Percentiles rank a stretch among this genome's conserved stretches.
Evolutionary conservation across 2,797 vertebrate species (phyloP).

Genomic region (Australoheros facetus): DNA sequence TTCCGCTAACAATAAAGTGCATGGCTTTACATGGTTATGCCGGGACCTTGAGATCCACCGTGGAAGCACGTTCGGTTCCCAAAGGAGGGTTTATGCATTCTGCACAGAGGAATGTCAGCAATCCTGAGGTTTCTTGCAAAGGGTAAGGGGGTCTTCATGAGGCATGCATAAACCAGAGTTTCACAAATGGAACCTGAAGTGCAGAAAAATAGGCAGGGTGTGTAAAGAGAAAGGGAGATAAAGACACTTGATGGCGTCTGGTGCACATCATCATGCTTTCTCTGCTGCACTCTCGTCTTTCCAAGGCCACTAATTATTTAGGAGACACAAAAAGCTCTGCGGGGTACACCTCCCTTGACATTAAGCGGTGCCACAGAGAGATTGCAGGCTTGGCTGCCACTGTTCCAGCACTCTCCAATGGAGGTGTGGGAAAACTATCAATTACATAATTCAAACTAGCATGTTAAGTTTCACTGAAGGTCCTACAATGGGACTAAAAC

Average conservation of each 20-base stretch:
- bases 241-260: slow-evolving; percentile 45
- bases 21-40: slow-evolving; percentile 47
- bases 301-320: slow-evolving; percentile 70
- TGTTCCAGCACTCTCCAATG: neutral
- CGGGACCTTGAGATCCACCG: slow-evolving; percentile 48
- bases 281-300: slow-evolving; percentile 50
- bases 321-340: slow-evolving; percentile 61
- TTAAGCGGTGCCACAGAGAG: slow-evolving; percentile 38
- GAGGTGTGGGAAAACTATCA: slow-evolving; percentile 9
- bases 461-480: neutral
- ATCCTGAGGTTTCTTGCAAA: slow-evolving; percentile 45
- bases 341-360: slow-evolving; percentile 50
- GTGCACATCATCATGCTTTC: slow-evolving; percentile 47
- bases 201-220: slow-evolving; percentile 31
- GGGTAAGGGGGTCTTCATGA: slow-evolving; percentile 38
- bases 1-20: slow-evolving; percentile 51
- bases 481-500: neutral
- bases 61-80: slow-evolving; percentile 55
- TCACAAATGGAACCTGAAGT: slow-evolving; percentile 37
- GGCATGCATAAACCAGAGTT: slow-evolving; percentile 54
- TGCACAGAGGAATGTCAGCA: slow-evolving; percentile 63
- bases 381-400: slow-evolving; percentile 34
- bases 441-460: slow-evolving; percentile 8
- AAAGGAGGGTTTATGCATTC: slow-evolving; percentile 63
- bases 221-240: slow-evolving; percentile 20